Conservation (phyloP, 2,888 invertebrate species). For the Altica lythri region DNA sequence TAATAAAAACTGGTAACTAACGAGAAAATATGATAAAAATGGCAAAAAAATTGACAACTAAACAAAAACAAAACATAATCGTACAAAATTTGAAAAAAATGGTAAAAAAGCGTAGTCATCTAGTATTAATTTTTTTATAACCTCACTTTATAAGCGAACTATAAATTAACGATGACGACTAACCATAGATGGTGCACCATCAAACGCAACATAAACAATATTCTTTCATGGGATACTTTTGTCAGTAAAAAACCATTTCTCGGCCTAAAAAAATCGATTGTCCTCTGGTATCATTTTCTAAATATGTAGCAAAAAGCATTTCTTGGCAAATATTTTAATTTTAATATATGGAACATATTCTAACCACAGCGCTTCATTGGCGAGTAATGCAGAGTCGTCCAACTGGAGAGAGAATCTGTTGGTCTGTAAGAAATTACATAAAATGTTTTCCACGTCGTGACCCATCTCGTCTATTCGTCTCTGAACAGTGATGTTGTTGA, state of each 20-base stretch:
- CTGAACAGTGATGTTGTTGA: not conserved
- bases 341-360: too few species aligned
- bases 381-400: not conserved
- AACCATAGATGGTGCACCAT: conserved; percentile 1
- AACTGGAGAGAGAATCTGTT: conserved; percentile 20
- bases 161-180: conserved; percentile 14
- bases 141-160: not conserved
- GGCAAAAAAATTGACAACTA: too few species aligned
- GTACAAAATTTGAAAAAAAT: too few species aligned
- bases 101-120: too few species aligned
- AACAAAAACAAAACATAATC: too few species aligned
- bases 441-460: not conserved
- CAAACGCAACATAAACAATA: conserved; percentile 3
- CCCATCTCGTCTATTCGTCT: not conserved
- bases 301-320: not conserved
- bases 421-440: conserved; percentile 6
- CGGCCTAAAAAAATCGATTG: not conserved
- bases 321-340: too few species aligned
- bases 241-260: conserved; percentile 2
- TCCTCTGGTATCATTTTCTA: conserved; percentile 1
- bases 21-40: too few species aligned
- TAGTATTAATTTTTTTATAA: too few species aligned
- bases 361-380: too few species aligned
- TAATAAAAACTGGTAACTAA: too few species aligned
- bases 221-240: conserved; percentile 4